Base-by-base conservation (phyloP, 2,888 invertebrate genomes). In the Diaphora mendica region DNA sequence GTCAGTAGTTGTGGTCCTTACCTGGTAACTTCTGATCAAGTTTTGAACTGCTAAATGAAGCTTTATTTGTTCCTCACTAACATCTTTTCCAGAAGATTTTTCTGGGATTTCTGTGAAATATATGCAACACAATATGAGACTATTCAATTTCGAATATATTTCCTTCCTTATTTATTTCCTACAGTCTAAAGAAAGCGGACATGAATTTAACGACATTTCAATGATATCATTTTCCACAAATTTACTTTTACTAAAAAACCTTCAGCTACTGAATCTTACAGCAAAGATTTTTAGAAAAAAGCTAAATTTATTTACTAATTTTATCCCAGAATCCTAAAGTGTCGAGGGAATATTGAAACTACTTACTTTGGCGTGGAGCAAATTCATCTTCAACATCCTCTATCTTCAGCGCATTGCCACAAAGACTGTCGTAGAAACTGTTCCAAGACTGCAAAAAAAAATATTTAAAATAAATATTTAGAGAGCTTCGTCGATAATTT, bases 11-110 rank as follows among this genome's bases (percentile, higher is more conserved):
- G 39, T 11, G 5, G 15, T n/a, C 71, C 55, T 77, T 65, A 93
- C 95, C 91, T 95, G 95, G 86, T 97, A 97, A 72, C 97, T 97
- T 82, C 97, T 93, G 79, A 98, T 97, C 78, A 98, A 95, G 72
- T 96, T 96, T 86, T 97, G 97, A 8, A 98, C 97, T 67, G 97
- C 97, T 78, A 97, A 89, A 90, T 97, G 97, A 59, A 94, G 76
- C 77, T 84, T 91, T 7, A 95, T 88, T 59, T 82, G 91, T 71
- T 88, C 81, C 55, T 76, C 85, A 0, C 83, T 76, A 2, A 78
- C 73, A 9, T 80, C 82, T 8, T 76, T 67, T 1, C 13, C 30
- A 0, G 72, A 33, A 20, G 78, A 75, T 17, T 77, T 33, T 68
- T 85, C 86, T 51, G 67, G 8, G 44, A 17, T 3, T 7, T 68